A percentile compares a stretch with the other conserved stretches of the same genome.
Conservation (phyloP, 1,140 invertebrate genomes). For the Trichoplusia ni region DNA sequence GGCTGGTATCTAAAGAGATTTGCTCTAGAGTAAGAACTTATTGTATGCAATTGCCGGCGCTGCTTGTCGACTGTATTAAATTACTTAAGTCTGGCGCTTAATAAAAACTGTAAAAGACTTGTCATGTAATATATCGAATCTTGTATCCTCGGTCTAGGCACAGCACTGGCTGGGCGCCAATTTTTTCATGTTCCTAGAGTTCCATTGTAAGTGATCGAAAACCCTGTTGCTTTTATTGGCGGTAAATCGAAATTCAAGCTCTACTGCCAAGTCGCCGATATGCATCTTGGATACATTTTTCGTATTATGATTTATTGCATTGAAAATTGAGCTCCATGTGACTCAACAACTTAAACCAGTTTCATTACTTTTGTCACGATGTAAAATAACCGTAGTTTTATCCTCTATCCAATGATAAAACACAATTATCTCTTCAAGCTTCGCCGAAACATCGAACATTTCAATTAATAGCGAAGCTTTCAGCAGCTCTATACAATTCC, state of each 20-base stretch:
- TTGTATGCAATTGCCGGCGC: slow-evolving; percentile 36
- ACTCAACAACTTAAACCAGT: too few species aligned
- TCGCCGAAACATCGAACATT: too few species aligned
- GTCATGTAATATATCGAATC: slow-evolving; percentile 48
- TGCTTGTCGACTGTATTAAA: slow-evolving; percentile 47
- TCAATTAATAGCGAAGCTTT: too few species aligned
- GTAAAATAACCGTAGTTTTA: too few species aligned
- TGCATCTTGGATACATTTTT: not conserved
- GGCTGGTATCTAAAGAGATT: slow-evolving; percentile 38
- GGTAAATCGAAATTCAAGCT: not conserved
- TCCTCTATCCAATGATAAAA: too few species aligned
- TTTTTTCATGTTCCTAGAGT: slow-evolving; percentile 33
- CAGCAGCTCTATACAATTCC: too few species aligned
- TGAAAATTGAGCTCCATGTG: too few species aligned
- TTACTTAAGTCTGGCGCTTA: slow-evolving; percentile 45
- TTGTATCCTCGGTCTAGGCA: slow-evolving; percentile 25
- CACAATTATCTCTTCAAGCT: too few species aligned
- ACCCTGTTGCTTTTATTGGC: slow-evolving; percentile 28
- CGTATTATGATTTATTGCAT: not conserved
- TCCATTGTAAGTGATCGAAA: slow-evolving; percentile 27
- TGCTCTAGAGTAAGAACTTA: slow-evolving; percentile 49
- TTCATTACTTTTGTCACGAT: too few species aligned
- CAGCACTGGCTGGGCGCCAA: slow-evolving; percentile 35
- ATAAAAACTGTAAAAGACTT: slow-evolving; percentile 58
- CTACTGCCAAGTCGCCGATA: slow-evolving; percentile 2